These are phyloP conservation scores for Poecile montanus DNA, from an alignment of 2,797 vertebrate species.

Conservation along the genomic window DNA sequence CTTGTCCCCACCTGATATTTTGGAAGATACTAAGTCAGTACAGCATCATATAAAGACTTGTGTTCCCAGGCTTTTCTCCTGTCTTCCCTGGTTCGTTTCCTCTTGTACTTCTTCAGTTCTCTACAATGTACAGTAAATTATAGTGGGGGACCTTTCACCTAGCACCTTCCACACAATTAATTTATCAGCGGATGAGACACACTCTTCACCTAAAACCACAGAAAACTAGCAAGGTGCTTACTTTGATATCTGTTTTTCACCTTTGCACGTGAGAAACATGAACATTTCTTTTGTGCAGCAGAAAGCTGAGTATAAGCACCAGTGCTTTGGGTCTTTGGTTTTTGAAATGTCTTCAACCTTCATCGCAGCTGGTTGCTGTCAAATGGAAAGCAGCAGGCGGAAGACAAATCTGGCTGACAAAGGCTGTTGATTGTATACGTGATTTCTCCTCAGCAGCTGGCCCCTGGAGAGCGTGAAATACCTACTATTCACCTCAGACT, in stretches of 20 bases:
- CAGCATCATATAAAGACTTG: not conserved
- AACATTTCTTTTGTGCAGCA: not conserved
- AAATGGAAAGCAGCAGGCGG: not conserved
- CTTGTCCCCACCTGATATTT: not conserved
- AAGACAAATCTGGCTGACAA: not conserved
- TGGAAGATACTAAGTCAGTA: not conserved
- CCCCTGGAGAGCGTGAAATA: not conserved
- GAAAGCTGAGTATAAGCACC: not conserved
- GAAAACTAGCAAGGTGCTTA: not conserved
- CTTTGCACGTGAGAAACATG: rapidly evolving
- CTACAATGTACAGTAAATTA: not conserved
- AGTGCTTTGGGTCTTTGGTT: not conserved
- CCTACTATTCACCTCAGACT: rapidly evolving
- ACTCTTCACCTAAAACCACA: not conserved
- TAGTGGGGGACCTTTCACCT: not conserved
- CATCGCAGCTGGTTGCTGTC: not conserved
- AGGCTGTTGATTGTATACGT: rapidly evolving
- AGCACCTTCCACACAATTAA: not conserved
- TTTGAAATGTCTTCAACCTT: not conserved
- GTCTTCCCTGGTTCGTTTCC: not conserved
- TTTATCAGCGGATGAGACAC: not conserved
- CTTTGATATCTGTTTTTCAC: not conserved
- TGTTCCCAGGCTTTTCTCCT: not conserved
- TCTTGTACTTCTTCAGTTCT: not conserved
- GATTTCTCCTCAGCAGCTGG: not conserved